Base-by-base conservation (phyloP, 2,888 invertebrate species). In the Dynastes grantii region DNA sequence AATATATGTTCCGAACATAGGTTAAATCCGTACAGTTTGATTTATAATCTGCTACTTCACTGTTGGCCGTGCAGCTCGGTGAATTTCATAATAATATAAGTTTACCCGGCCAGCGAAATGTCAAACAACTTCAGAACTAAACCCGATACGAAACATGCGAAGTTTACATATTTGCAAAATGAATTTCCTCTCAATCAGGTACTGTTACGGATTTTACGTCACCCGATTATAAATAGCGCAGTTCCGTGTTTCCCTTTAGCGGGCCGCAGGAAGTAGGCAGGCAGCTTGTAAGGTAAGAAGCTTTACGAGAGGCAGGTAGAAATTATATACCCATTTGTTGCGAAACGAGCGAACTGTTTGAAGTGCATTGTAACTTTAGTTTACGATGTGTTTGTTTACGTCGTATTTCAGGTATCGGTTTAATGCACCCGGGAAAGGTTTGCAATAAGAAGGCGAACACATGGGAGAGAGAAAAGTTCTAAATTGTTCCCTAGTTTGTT, bases 301-400 rank as follows among this genome's bases (percentile, higher is more conserved):
- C n/a, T 55, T n/a, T 71, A 29, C 53, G 70, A 13, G 8, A 53
- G 8, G 13, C 53, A 73, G 73, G 73, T 73, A 73, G 61, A 61
- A 73, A 73, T 73, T 73, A 73, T 61, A 45, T 27, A 73, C 73
- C 73, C 9, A 73, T 73, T 73, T 73, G 40, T 61, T 61, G 13
- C 13, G 58, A 58, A 61, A 22, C 45, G 40, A 29, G 1, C 22
- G 73, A 73, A n/a, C 58, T 29, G 61, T 71, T 55, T 58, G 37
- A 55, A 71, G 55, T 58, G 71, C 37, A 71, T 51, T 58, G 11
- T 55, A 58, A 29, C 32, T 58, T 16, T 71, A 71, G 55, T 71
- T 71, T 71, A 71, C 16, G 58, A 32, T 22, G 55, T 73, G 73
- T 73, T 73, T 61, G 73, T 61, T 73, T 58, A 61, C 73, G 58